A percentile compares a stretch with the other conserved stretches of the same genome.
Conservation (phyloP, 2,888 invertebrate species). For the Pogonocherus hispidulus region DNA sequence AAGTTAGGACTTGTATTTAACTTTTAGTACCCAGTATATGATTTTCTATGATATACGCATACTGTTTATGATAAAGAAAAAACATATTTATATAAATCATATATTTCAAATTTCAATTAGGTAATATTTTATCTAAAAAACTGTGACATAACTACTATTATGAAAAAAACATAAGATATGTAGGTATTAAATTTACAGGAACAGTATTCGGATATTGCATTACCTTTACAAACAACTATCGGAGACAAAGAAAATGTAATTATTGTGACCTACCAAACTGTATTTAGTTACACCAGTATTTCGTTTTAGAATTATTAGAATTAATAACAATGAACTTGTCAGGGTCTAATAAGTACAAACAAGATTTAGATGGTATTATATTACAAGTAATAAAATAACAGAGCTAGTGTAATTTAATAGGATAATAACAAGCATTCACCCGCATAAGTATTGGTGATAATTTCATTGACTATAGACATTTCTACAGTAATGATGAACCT, state of each 20-base stretch:
- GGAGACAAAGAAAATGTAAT: background rate
- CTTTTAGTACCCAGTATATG: too few species aligned
- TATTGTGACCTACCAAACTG: background rate
- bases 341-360: conserved; percentile 51
- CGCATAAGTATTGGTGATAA: conserved; percentile 49
- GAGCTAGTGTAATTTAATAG: conserved; percentile 55
- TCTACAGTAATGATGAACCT: conserved; percentile 20
- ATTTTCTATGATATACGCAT: too few species aligned
- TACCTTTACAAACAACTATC: background rate
- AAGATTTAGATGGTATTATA: conserved; percentile 52
- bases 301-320: conserved; percentile 14
- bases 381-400: conserved; percentile 51
- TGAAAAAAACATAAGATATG: background rate
- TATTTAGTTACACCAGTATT: conserved; percentile 1
- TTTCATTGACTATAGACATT: conserved; percentile 46
- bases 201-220: background rate
- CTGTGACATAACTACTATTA: too few species aligned
- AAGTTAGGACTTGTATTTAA: too few species aligned
- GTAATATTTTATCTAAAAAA: too few species aligned
- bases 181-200: background rate
- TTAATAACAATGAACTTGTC: conserved; percentile 38
- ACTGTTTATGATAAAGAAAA: too few species aligned
- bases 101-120: too few species aligned
- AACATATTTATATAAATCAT: too few species aligned
- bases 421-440: conserved; percentile 51